Evolutionary conservation across 2,113 vertebrate species (phyloP).

Genomic region (Dicerorhinus sumatrensis): DNA sequence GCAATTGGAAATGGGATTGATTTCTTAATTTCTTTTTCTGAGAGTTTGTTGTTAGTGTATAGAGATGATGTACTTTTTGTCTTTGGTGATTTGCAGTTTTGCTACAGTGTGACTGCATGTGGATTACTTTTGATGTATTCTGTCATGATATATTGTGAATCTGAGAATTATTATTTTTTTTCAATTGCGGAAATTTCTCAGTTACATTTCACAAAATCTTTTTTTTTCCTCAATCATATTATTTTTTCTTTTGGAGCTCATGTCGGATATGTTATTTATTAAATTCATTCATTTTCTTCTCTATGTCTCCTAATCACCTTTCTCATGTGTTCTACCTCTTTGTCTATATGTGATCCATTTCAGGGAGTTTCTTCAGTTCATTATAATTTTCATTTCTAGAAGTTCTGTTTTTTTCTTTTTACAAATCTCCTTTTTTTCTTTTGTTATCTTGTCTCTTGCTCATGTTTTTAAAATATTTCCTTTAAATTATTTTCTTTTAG

Average conservation of each 20-base stretch:
- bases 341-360: neutral
- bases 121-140: neutral
- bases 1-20: neutral
- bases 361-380: neutral
- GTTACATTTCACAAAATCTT: neutral
- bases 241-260: neutral
- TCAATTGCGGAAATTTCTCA: neutral
- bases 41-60: neutral
- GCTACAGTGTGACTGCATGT: neutral
- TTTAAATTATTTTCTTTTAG: neutral
- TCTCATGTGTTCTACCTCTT: neutral
- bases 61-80: neutral
- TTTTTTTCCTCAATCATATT: neutral
- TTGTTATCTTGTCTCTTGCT: neutral
- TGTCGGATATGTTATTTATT: neutral
- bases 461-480: neutral
- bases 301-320: neutral
- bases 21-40: neutral
- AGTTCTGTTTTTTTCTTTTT: neutral
- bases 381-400: neutral
- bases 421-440: neutral
- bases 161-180: neutral
- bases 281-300: neutral
- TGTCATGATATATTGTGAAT: neutral
- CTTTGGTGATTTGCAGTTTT: neutral